Conservation (phyloP, 2,888 invertebrate genomes). For the Phyllotreta striolata region DNA sequence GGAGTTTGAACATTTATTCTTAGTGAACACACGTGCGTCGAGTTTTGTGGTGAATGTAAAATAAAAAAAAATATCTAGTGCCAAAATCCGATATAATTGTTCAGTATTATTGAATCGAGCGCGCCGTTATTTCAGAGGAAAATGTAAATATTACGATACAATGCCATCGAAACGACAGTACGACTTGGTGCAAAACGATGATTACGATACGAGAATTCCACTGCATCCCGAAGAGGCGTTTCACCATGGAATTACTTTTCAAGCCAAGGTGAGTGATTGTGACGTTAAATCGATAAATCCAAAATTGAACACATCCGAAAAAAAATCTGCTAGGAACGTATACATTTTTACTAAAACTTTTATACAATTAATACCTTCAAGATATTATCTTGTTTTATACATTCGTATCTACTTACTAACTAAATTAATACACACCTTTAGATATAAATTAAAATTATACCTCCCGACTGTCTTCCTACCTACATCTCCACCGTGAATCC, state of each 20-base stretch:
- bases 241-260: conserved; percentile 95
- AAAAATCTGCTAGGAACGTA: no score
- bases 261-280: conserved; percentile 85
- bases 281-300: background rate
- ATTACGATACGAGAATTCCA: conserved; percentile 95
- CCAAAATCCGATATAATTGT: conserved; percentile 36
- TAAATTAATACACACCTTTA: no score
- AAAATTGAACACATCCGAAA: no score
- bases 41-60: conserved; percentile 31
- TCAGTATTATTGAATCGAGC: conserved; percentile 39
- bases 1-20: conserved; percentile 36
- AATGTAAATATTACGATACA: conserved; percentile 35
- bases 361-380: no score
- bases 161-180: conserved; percentile 92
- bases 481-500: background rate
- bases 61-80: conserved; percentile 35
- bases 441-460: no score
- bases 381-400: no score
- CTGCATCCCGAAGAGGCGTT: conserved; percentile 97
- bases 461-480: background rate
- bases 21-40: conserved; percentile 32
- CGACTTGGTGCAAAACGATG: conserved; percentile 95
- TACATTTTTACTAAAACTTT: no score
- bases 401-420: no score
- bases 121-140: conserved; percentile 35